Conservation (phyloP, 2,797 vertebrate genomes). For the Heterohyrax brucei region DNA sequence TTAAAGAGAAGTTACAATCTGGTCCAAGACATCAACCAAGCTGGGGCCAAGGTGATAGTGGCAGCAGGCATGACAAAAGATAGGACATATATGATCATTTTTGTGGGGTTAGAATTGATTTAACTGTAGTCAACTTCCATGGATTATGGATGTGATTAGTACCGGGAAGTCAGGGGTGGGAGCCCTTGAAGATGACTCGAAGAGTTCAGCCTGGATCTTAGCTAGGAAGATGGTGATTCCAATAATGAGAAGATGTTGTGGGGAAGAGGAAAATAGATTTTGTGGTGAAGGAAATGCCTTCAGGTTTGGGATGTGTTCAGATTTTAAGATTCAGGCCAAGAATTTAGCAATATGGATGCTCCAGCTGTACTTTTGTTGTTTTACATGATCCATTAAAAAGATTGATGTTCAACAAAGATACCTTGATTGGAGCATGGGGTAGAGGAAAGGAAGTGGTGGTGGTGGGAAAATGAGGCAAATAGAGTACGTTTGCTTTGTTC, state of each 20-base stretch:
- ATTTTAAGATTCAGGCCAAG: conserved; percentile 41
- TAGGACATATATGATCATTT: neutral
- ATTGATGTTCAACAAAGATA: neutral
- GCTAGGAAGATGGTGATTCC: neutral
- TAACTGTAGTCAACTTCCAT: neutral
- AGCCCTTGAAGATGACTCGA: neutral
- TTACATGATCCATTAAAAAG: neutral
- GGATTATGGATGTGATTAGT: neutral
- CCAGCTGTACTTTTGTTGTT: neutral
- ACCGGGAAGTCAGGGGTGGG: neutral
- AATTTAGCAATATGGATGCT: neutral
- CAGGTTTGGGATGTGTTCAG: neutral
- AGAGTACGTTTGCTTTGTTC: neutral
- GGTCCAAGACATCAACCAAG: neutral
- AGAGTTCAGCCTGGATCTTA: neutral
- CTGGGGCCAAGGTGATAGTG: neutral
- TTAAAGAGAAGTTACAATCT: neutral
- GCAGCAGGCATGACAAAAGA: neutral
- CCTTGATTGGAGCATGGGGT: neutral
- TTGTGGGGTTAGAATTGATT: too few relatives aligned
- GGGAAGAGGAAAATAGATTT: neutral
- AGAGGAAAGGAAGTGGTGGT: neutral
- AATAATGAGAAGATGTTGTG: neutral
- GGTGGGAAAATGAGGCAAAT: neutral
- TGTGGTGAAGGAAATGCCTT: neutral